Base-by-base conservation (phyloP, 2,113 vertebrate species). In the Seriola quinqueradiata region DNA sequence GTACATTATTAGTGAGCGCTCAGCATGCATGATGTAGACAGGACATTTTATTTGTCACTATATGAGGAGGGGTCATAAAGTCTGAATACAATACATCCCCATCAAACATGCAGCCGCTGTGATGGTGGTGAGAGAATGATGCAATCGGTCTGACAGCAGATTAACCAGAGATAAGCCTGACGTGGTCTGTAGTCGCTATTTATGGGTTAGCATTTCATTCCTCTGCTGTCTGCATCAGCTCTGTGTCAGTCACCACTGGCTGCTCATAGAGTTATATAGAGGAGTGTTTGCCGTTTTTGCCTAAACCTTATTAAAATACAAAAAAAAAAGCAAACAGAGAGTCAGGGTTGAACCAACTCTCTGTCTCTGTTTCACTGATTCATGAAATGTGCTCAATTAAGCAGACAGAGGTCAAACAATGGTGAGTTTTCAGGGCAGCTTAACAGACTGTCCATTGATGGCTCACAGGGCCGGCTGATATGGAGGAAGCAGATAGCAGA, bases 401-500 rank as follows among this genome's bases (percentile, higher is more conserved):
- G 48, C 50, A 70, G 40, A 67, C 63, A 68, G 79, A 71, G 54
- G 36, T 60, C n/a, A 74, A 86, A 85, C 88, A 89, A 69, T 78
- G 69, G 7, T 46, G 55, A 68, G 50, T 77, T 85, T 55, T 90
- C 75, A 82, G 70, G 7, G 55, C 72, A 58, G 28, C 36, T 77
- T 46, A 82, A 83, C 72, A 79, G 55, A 70, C 71, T 4, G 19
- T 3, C 9, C 44, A 76, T 73, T 91, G 88, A 58, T 76, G 74
- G 34, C 25, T 81, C 48, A 67, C 78, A 70, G 77, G 80, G 50
- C 54, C 9, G 1, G 69, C 69, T 21, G 0, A 48, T 36, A 1
- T 25, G 25, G n/a, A 85, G 75, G 66, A 82, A 36, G 69, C 17
- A 61, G 67, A 68, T 36, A 52, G 42, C 32, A 14, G 59, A 75